Evolutionary conservation across 2,888 invertebrate species (phyloP).

Genomic region (Pandemis corylana): DNA sequence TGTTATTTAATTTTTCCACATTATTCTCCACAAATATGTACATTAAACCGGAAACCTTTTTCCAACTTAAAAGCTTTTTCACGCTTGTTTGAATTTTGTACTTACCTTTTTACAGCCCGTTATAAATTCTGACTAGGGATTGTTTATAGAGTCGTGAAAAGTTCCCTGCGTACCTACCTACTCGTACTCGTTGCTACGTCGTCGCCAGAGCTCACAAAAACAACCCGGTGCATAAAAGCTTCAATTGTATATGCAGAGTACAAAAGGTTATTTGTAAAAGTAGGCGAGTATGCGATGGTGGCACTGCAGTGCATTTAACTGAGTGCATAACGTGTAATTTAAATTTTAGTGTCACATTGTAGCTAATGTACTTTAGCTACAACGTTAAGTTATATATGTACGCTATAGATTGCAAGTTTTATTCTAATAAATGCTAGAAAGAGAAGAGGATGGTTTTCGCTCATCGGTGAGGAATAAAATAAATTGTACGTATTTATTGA

Average conservation of each 20-base stretch:
- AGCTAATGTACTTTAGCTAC: not conserved
- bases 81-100: slow-evolving; percentile 19
- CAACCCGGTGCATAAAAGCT: not conserved
- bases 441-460: too few species aligned
- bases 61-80: slow-evolving; percentile 3
- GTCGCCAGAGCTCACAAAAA: not conserved
- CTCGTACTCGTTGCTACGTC: slow-evolving; percentile 12
- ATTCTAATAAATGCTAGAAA: too few species aligned
- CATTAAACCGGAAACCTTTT: slow-evolving; percentile 17
- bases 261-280: not conserved
- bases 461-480: too few species aligned
- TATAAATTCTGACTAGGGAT: slow-evolving; percentile 34
- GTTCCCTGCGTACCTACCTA: not conserved
- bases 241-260: not conserved
- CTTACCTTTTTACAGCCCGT: slow-evolving; percentile 22
- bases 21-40: not conserved
- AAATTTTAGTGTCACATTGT: not conserved
- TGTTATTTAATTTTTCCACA: not conserved
- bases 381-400: too few species aligned
- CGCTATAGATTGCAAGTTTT: too few species aligned
- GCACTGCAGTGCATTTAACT: too few species aligned
- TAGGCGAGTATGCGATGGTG: too few species aligned
- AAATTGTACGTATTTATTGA: not conserved
- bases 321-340: too few species aligned
- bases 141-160: slow-evolving; percentile 29